Base-by-base conservation (phyloP, 2,797 vertebrate species). In the Cynodonichthys magdalenae region DNA sequence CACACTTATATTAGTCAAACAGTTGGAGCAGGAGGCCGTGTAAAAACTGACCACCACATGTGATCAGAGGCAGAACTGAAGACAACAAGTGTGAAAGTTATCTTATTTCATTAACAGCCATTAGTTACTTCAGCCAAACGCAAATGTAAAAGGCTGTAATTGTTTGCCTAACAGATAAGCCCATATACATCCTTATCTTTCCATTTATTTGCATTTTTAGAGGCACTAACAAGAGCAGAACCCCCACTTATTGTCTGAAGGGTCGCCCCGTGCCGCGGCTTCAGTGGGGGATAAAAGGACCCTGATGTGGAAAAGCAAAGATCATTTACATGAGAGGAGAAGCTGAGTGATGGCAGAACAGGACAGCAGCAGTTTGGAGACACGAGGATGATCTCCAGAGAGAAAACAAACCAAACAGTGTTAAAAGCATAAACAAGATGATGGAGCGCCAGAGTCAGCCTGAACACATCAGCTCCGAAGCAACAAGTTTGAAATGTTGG, bases 181-280 rank as follows among this genome's bases (percentile, higher is more conserved):
- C 64, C 50, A 53, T 18, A 39, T 45, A 57, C 36, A 41, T 56
- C 47, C 79, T 83, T 82, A 79, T 88, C 88, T 74, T 69, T 81
- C 71, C 66, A 69, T 69, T 58, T 53, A 66, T 55, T 77, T 81
- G 60, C 60, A 83, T 74, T 76, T 67, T 71, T 62, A 81, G 65
- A 66, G 71, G 75, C 59, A 31, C 90, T 86, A 91, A 79, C 75
- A 63, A 14, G 75, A 75, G 80, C 79, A 87, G 74, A 77, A 76
- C 53, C 69, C 58, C 66, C 71, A 34, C 73, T 46, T 79, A 86
- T 92, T 90, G 74, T 86, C 77, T 85, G 70, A 78, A 89, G 79
- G 42, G 69, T 66, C 27, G 69, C 66, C 79, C 66, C 63, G 65
- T 80, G 88, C 69, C 62, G 67, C 64, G 80, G 55, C 63, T 71